Base-by-base conservation (phyloP, 1,140 invertebrate genomes). In the Heliconius congener region DNA sequence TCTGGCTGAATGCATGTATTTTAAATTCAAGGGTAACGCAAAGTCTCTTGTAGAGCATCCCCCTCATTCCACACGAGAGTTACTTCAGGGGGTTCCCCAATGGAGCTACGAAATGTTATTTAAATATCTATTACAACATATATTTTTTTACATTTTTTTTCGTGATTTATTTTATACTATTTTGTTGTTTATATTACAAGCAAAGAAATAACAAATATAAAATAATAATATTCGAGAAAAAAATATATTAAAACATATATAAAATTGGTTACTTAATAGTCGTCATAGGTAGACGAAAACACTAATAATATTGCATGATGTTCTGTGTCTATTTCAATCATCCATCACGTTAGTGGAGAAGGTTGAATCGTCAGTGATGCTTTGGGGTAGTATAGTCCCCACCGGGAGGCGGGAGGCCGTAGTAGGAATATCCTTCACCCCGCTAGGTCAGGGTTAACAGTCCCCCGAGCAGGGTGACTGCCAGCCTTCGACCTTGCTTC, bases 361-460 rank as follows among this genome's bases (percentile, higher is more conserved):
- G 86, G 84, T 76, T 87, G 83, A 84, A 90, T 87, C 92, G 89
- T 88, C 89, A 90, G 88, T 88, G 91, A 86, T 90, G 87, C 82
- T 90, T 86, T 87, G 86, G 85, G 85, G 87, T 87, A 85, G 83
- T 86, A 78, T 78, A 84, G 81, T 79, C 84, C 85, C 81, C 84
- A 82, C 79, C 83, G 82, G 85, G 86, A 87, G 85, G 87, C 83
- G 89, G 89, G 90, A 86, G 90, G 86, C 85, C 87, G 91, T 92
- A 92, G 92, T 92, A 91, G 90, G 87, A 93, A 94, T 91, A 94
- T 93, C 92, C 91, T 94, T 93, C 92, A 92, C 91, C 92, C 88
- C 87, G 86, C 90, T 93, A 92, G 93, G 93, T 94, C 93, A 94
- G 91, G 93, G 93, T 93, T 94, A 94, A 92, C 88, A 78, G 90